phyloP scores from a whole-genome alignment of 2,888 invertebrate species.

The Holacanthella duospinosa region DNA sequence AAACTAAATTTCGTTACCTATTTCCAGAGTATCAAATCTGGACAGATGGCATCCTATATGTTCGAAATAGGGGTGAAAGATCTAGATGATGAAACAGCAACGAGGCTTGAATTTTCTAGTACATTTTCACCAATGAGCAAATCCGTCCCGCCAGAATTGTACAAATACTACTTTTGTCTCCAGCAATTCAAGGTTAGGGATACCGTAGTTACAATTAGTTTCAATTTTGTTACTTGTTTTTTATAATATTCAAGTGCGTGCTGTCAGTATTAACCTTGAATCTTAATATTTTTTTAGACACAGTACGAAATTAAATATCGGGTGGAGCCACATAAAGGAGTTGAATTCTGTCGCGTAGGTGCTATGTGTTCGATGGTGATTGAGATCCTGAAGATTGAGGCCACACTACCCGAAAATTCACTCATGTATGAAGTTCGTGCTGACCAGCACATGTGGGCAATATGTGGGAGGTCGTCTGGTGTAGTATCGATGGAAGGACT shows the following conservation, averaged over 20 bases:
- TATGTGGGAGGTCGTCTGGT: slow-evolving; percentile 78
- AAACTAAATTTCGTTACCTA: slow-evolving; percentile 3
- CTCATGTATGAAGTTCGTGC: slow-evolving; percentile 89
- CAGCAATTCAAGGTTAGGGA: slow-evolving; percentile 33
- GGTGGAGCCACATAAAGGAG: slow-evolving; percentile 66
- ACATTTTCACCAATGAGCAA: slow-evolving; percentile 19
- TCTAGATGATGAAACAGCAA: slow-evolving; percentile 39
- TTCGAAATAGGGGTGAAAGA: slow-evolving; percentile 60
- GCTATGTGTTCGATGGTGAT: slow-evolving; percentile 54
- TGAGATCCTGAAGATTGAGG: slow-evolving; percentile 39
- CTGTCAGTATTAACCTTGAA: background rate
- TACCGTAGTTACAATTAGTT: too few species aligned
- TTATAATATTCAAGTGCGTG: too few species aligned
- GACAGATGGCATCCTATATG: slow-evolving; percentile 66
- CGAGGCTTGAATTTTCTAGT: slow-evolving; percentile 32
- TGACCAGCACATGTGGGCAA: slow-evolving; percentile 87
- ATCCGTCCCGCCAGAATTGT: slow-evolving; percentile 19
- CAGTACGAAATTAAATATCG: slow-evolving; percentile 67
- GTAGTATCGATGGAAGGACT: slow-evolving; percentile 58
- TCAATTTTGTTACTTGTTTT: too few species aligned
- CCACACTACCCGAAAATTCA: slow-evolving; percentile 45
- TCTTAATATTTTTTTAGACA: slow-evolving; percentile 49
- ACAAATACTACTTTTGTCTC: slow-evolving; percentile 35
- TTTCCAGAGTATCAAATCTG: slow-evolving; percentile 57
- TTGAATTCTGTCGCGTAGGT: slow-evolving; percentile 78